phyloP scores from a whole-genome alignment of 2,888 invertebrate species.

The Rhorus exstirpatorius region DNA sequence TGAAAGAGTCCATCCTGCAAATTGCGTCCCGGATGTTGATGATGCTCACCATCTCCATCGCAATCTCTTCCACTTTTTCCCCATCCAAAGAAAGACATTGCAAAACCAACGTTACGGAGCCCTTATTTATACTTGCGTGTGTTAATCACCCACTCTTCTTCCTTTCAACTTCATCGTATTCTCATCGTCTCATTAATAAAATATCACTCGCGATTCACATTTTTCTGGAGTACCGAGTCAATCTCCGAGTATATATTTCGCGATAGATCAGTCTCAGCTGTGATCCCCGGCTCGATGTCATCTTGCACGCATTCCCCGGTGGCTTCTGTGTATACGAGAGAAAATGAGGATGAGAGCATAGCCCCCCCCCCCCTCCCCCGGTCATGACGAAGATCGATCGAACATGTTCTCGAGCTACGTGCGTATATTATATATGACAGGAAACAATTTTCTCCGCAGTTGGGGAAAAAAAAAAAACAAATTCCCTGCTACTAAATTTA shows the following conservation, averaged over 20 bases:
- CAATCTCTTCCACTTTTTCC: conserved; percentile 75
- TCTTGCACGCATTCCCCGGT: conserved; percentile 37
- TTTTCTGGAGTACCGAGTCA: background rate
- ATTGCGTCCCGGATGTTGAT: conserved; percentile 86
- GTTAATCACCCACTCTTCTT: background rate
- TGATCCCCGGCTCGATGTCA: conserved; percentile 27
- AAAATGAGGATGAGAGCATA: conserved; percentile 23
- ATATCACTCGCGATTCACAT: conserved; percentile 1
- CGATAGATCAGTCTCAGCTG: conserved; percentile 16
- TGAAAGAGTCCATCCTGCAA: conserved; percentile 92
- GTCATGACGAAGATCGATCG: conserved; percentile 58
- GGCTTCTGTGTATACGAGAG: conserved; percentile 15
- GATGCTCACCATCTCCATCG: conserved; percentile 61
- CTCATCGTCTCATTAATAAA: background rate
- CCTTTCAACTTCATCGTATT: background rate
- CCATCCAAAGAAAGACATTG: conserved; percentile 83
- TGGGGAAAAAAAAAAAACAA: background rate
- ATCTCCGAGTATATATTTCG: conserved; percentile 7
- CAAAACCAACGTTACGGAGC: conserved; percentile 19
- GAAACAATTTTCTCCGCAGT: conserved; percentile 32
- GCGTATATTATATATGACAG: conserved; percentile 18
- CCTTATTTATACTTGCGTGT: too few relatives aligned
- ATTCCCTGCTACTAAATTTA: conserved; percentile 3
- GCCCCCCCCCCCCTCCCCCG: background rate
- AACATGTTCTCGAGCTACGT: conserved; percentile 26